phyloP scores from a whole-genome alignment of 2,888 invertebrate genomes.

The Napeogenes sylphis region DNA sequence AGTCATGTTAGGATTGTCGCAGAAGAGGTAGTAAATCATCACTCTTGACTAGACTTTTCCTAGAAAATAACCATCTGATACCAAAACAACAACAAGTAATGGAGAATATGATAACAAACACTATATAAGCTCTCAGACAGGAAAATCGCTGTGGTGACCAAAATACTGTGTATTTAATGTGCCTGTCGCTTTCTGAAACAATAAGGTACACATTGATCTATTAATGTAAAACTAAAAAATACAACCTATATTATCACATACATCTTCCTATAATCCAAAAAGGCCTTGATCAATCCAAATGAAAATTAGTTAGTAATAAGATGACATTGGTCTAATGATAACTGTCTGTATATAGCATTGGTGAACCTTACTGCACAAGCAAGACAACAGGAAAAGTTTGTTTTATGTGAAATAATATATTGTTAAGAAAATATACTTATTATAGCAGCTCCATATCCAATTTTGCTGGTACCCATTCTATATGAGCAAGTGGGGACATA shows the following conservation, averaged over 20 bases:
- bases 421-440: slow-evolving; percentile 77
- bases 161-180: slow-evolving; percentile 83
- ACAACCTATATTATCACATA: too few relatives aligned
- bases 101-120: slow-evolving; percentile 40
- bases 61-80: slow-evolving; percentile 26
- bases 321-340: too few relatives aligned
- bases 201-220: slow-evolving; percentile 25
- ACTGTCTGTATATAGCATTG: too few relatives aligned
- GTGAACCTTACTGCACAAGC: background rate
- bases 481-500: slow-evolving; percentile 97
- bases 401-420: too few relatives aligned
- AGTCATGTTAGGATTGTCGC: too few relatives aligned
- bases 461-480: slow-evolving; percentile 92
- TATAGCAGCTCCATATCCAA: slow-evolving; percentile 91
- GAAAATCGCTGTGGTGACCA: slow-evolving; percentile 87
- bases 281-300: too few relatives aligned
- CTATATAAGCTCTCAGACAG: slow-evolving; percentile 77
- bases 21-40: slow-evolving; percentile 34
- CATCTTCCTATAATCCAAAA: too few relatives aligned
- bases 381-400: background rate
- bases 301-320: too few relatives aligned
- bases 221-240: too few relatives aligned
- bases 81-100: slow-evolving; percentile 27
- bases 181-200: slow-evolving; percentile 79
- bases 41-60: slow-evolving; percentile 23